A percentile compares a stretch with the other conserved stretches of the same genome.
Conservation (phyloP, 2,888 invertebrate genomes). For the Teleogryllus oceanicus region DNA sequence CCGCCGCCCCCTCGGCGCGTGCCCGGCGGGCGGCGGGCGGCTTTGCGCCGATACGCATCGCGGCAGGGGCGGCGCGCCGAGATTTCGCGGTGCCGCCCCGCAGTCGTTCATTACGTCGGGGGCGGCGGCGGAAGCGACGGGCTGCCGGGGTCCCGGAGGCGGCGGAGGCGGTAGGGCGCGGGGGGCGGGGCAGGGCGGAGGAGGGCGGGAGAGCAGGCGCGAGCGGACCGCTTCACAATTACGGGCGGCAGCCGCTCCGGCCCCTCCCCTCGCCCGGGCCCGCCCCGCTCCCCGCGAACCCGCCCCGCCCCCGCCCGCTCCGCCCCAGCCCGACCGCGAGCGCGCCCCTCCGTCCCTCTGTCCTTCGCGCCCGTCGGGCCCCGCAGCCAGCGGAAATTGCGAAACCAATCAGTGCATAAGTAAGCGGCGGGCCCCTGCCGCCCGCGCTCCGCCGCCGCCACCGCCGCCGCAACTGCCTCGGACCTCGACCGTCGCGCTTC, state of each 20-base stretch:
- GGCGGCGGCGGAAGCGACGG: neutral
- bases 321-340: neutral
- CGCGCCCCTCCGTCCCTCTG: no score
- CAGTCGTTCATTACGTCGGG: neutral
- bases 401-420: slow-evolving; percentile 18
- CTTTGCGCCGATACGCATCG: no score
- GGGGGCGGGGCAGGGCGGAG: neutral
- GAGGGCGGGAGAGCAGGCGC: no score
- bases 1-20: no score
- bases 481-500: neutral
- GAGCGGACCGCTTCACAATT: no score
- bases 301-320: no score
- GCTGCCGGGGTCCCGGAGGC: neutral
- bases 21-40: no score
- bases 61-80: neutral
- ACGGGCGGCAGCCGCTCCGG: no score
- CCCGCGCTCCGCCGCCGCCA: neutral
- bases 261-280: no score
- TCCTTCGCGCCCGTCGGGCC: no score
- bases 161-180: neutral
- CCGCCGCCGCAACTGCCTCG: neutral
- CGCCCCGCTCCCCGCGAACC: no score
- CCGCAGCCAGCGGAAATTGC: neutral
- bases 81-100: neutral
- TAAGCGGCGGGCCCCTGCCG: neutral